Conservation (phyloP, 2,113 vertebrate genomes). For the Halcyon malimbica region DNA sequence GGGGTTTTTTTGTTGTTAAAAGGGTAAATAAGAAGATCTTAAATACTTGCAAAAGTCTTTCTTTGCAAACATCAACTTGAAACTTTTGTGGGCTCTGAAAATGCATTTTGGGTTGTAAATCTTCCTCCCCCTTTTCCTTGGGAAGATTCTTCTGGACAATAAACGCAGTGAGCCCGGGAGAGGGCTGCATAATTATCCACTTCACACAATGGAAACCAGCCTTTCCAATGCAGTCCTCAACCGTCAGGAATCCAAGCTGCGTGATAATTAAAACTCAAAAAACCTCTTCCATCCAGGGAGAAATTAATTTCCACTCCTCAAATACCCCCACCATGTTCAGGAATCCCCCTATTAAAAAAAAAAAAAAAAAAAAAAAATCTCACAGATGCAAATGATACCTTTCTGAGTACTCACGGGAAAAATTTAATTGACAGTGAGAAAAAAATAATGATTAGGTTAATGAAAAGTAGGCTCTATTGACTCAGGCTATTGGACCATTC, state of each 20-base stretch:
- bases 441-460: constrained; percentile 27
- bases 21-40: background rate
- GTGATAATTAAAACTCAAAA: constrained; percentile 55
- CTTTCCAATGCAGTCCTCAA: constrained; percentile 33
- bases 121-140: constrained; percentile 14
- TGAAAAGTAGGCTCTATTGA: constrained; percentile 39
- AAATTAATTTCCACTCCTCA: background rate
- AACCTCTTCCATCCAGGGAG: background rate
- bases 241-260: constrained; percentile 27
- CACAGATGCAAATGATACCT: background rate
- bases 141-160: constrained; percentile 66
- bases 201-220: constrained; percentile 45
- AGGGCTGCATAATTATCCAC: constrained; percentile 62
- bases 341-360: background rate
- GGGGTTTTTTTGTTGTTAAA: background rate
- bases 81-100: constrained; percentile 24
- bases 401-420: background rate
- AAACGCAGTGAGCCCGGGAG: background rate
- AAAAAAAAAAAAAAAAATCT: background rate
- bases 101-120: constrained; percentile 18
- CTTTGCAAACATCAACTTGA: background rate
- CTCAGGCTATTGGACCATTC: background rate
- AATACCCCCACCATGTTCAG: background rate
- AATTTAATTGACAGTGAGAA: background rate
- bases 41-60: background rate